These are phyloP conservation scores for Marasmarcha lunaedactyla DNA, from an alignment of 2,888 invertebrate genomes.

Conservation along the genomic window DNA sequence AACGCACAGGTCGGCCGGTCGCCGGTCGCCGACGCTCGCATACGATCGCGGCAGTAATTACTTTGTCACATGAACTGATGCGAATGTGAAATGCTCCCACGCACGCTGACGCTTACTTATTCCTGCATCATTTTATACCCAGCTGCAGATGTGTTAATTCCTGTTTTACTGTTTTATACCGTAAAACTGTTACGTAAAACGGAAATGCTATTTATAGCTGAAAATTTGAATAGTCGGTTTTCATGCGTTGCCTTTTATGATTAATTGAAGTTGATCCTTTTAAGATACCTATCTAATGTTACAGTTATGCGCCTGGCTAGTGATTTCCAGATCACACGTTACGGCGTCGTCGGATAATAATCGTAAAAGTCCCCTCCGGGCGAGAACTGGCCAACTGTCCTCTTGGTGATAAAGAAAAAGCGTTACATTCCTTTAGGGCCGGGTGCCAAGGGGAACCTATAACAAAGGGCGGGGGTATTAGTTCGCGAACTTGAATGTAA, in stretches of 20 bases:
- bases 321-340: conserved; percentile 15
- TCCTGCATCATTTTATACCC: neutral
- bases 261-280: neutral
- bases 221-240: no score
- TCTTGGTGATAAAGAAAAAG: conserved; percentile 63
- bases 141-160: neutral
- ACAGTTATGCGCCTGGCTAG: neutral
- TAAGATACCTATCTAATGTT: neutral
- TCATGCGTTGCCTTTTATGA: no score
- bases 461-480: conserved; percentile 58
- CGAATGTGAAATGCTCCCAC: conserved; percentile 1
- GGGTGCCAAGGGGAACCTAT: conserved; percentile 39
- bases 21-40: no score
- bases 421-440: conserved; percentile 56
- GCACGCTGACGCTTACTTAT: neutral
- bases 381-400: conserved; percentile 58
- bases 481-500: conserved; percentile 36
- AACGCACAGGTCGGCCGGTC: no score
- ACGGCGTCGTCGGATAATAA: conserved; percentile 56
- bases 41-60: neutral
- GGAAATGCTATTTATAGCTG: no score
- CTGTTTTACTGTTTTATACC: no score
- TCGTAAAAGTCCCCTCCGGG: conserved; percentile 57
- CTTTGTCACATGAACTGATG: conserved; percentile 1
- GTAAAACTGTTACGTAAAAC: no score